A percentile compares a stretch with the other conserved stretches of the same genome.
Evolutionary conservation across 2,888 invertebrate genomes (phyloP).

Genomic region (Bembecia ichneumoniformis): DNA sequence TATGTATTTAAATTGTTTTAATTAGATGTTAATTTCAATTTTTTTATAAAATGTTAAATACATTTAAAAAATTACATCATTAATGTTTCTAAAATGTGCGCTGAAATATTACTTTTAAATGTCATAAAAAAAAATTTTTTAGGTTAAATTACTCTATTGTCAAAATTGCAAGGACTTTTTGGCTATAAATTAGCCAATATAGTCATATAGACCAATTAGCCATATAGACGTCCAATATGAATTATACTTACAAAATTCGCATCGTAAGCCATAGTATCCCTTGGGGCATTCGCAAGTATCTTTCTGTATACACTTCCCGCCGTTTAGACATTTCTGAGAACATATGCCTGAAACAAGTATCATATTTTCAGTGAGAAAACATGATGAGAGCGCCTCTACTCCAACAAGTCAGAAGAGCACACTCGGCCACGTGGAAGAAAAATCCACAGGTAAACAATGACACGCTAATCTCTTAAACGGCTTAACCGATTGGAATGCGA

Average conservation of each 20-base stretch:
- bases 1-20: too few relatives aligned
- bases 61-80: too few relatives aligned
- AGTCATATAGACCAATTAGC: too few relatives aligned
- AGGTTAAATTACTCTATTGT: too few relatives aligned
- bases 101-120: too few relatives aligned
- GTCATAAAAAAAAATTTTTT: too few relatives aligned
- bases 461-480: neutral
- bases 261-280: conserved; percentile 90
- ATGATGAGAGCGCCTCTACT: conserved; percentile 28
- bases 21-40: too few relatives aligned
- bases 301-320: conserved; percentile 95
- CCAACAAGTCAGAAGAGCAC: conserved; percentile 36
- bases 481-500: too few relatives aligned
- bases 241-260: conserved; percentile 88
- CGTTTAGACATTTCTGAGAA: conserved; percentile 90
- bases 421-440: conserved; percentile 53
- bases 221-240: neutral
- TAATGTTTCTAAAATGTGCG: too few relatives aligned
- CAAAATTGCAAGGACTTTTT: too few relatives aligned
- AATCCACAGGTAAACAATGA: conserved; percentile 50
- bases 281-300: conserved; percentile 93
- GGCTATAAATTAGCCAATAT: too few relatives aligned
- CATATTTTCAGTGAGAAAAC: conserved; percentile 7
- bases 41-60: too few relatives aligned
- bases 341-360: conserved; percentile 82